phyloP scores from a whole-genome alignment of 1,140 invertebrate species.

The Lordiphosa mommai region DNA sequence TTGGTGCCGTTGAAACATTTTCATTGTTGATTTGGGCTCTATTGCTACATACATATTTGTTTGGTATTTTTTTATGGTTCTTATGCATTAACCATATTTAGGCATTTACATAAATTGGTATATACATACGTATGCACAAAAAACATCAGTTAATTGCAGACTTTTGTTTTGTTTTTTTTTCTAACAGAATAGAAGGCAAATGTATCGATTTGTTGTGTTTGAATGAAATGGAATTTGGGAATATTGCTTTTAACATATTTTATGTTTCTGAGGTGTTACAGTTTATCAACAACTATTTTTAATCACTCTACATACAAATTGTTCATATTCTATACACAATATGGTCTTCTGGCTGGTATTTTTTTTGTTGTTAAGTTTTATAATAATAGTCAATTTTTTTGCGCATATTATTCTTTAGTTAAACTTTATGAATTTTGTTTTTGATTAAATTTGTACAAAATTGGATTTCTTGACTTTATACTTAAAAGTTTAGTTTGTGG shows the following conservation, averaged over 20 bases:
- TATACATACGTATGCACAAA: background rate
- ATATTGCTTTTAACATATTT: no score
- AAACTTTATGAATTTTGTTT: slow-evolving; percentile 11
- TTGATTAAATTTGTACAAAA: slow-evolving; percentile 51
- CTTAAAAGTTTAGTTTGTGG: slow-evolving; percentile 39
- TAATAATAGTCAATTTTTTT: slow-evolving; percentile 36
- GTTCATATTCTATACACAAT: slow-evolving; percentile 1
- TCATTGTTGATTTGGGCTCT: slow-evolving; percentile 16
- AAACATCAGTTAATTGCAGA: no score
- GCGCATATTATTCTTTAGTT: slow-evolving; percentile 5
- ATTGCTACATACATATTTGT: slow-evolving; percentile 18
- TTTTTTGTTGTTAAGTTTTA: slow-evolving; percentile 11
- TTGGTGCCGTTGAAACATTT: slow-evolving; percentile 19
- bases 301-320: slow-evolving; percentile 4
- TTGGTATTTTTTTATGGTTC: background rate
- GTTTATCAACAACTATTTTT: background rate
- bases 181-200: no score
- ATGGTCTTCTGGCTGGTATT: slow-evolving; percentile 3
- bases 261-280: background rate
- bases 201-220: no score
- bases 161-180: no score
- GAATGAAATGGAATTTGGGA: no score
- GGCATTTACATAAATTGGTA: background rate
- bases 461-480: slow-evolving; percentile 41
- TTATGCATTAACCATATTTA: slow-evolving; percentile 4